Percentiles rank a stretch among this genome's conserved stretches.
These are phyloP conservation scores for Spermophilus dauricus DNA, from an alignment of 2,113 vertebrate genomes.

Conservation along the genomic window DNA sequence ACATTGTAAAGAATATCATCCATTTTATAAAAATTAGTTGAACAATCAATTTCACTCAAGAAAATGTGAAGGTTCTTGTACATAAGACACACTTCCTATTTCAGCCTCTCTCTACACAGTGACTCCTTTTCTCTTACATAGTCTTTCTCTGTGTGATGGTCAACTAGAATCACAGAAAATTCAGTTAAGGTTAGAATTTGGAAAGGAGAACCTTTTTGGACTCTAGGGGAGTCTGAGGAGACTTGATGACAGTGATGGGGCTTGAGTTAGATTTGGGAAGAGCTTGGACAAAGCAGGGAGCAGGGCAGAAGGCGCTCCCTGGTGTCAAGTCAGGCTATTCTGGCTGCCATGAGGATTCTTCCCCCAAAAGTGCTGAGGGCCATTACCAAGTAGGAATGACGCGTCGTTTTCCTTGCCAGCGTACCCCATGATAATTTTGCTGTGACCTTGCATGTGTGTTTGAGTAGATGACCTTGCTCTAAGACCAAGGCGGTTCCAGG, in stretches of 20 bases:
- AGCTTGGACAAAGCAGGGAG: background rate
- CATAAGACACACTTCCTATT: background rate
- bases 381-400: no score
- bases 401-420: no score
- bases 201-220: background rate
- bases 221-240: background rate
- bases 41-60: no score
- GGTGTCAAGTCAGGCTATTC: background rate
- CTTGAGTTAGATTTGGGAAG: background rate
- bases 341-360: background rate
- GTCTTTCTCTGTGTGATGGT: background rate
- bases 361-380: no score
- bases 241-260: background rate
- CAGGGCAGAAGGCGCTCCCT: background rate
- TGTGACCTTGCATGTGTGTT: no score
- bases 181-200: background rate
- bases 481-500: no score
- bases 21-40: no score
- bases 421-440: no score
- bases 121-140: background rate
- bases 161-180: background rate
- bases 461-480: no score
- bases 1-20: no score
- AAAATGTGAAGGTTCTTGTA: background rate
- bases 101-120: background rate